Base-by-base conservation (phyloP, 2,797 vertebrate species). In the Sebastes aleutianus region DNA sequence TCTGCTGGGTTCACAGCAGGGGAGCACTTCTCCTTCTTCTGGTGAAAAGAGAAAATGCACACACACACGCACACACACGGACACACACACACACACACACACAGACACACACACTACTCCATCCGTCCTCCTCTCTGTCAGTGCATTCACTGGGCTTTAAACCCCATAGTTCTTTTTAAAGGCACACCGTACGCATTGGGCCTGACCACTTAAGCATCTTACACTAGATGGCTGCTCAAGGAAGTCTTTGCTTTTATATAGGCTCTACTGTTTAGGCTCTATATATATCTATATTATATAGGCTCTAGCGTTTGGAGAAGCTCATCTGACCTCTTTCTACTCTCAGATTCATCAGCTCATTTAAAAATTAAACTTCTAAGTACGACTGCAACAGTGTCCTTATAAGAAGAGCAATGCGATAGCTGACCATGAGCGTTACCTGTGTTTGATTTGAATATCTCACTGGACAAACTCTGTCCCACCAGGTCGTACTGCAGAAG, bases 401-500 rank as follows among this genome's bases (percentile, higher is more conserved):
- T 5, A 10, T 65, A 29, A 59, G 24, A 58, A 70, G 11, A 64
- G 18, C 6, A 53, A 6, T 27, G 12, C 12, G 16, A 56, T 11
- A 22, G 57, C 24, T 70, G 18, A 65, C 31, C 8, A 14, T 8
- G 43, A 67, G 43, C 3, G 2, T 87, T 91, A 96, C 96, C 96
- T 93, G 96, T 96, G 86, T 95, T 96, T 62, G 92, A 90, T 80
- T 88, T 94, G 69, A 94, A 90, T 24, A 92, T 92, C 91, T 96
- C 92, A 78, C 73, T 96, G 87, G 92, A 95, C 81, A 96, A 80
- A 10, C 78, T 93, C 83, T 96, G 94, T 39, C 93, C 94, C 32
- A 96, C 90, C 22, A 96, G 93, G 53, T 97, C 96, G 22, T 97
- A 96, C 88, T 96, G 95, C 76, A 97, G 91, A 53, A 97, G 92